Evolutionary conservation across 2,888 invertebrate genomes (phyloP), one percentile per base, ranked within the genome.

Genomic region (Anagyrus pseudococci): DNA sequence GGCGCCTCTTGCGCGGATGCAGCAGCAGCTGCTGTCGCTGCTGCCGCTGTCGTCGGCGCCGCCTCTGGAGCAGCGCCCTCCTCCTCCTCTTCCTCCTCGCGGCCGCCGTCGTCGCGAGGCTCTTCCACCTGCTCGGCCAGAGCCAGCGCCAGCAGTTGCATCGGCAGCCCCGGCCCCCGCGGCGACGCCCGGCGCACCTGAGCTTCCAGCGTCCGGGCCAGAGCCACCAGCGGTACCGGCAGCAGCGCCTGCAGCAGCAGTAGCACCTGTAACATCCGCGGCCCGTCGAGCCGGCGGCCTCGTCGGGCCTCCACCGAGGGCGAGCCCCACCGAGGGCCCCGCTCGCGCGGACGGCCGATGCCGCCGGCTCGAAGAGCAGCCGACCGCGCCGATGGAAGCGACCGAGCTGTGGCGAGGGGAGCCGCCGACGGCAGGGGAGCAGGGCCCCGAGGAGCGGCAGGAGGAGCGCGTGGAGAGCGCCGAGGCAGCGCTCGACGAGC

Each of bases 151-250:
- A 67, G 47, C 59, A 56, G 22, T 50, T 26, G 54, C 61, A 55
- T 41, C 57, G 52, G 41, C 62, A 50, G 20, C 65, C 46, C 20
- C 49, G 53, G 22, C 26, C 29, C 17, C 54, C 26, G 44, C 26
- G 29, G 52, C 40, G 15, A 8, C 60, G 66, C 41, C 60, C 54
- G 70, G 52, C 33, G 68, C 71, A 70, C 67, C 73, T 72, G 69
- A 48, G 22, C 63, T 61, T 64, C 48, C 61, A 62, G 33, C 64
- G 64, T 41, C 55, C 52, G 46, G 65, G 69, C 60, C 62, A 62
- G 37, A 66, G 55, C 62, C 60, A 60, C 60, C 60, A 44, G 17
- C 58, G 61, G 20, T 61, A 65, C 26, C 50, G 47, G 26, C 46
- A 58, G 48, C 41, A 43, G 15, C 23, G 26, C 10, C 49, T 50